Percentiles rank a stretch among this genome's conserved stretches.
Evolutionary conservation across 2,797 vertebrate genomes (phyloP).

Genomic region (Huso huso): DNA sequence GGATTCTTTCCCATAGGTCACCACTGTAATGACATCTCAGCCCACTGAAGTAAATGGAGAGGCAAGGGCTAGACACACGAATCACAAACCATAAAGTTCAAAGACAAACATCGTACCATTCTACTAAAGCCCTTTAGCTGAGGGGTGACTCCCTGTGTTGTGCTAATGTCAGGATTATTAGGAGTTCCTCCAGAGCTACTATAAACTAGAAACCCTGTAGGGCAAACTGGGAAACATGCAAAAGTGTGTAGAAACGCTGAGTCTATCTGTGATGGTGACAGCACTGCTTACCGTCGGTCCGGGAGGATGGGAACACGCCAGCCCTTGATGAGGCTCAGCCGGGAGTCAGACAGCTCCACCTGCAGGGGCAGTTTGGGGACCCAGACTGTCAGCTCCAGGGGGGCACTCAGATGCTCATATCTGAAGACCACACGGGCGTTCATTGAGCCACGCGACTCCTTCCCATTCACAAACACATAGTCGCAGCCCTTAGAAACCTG

Average conservation of each 20-base stretch:
- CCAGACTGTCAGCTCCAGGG: slow-evolving; percentile 93
- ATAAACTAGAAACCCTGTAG: slow-evolving; percentile 23
- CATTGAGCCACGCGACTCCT: slow-evolving; percentile 91
- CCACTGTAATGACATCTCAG: too few relatives aligned
- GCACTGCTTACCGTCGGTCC: slow-evolving; percentile 70
- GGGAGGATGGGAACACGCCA: slow-evolving; percentile 96
- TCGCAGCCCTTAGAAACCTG: slow-evolving; percentile 96
- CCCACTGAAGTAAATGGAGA: too few relatives aligned
- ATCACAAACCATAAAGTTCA: slow-evolving; percentile 35
- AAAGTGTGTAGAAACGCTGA: slow-evolving; percentile 25
- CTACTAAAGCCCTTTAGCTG: slow-evolving; percentile 25
- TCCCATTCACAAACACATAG: slow-evolving; percentile 95
- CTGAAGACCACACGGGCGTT: slow-evolving; percentile 87
- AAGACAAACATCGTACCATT: slow-evolving; percentile 27
- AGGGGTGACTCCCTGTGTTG: slow-evolving; percentile 22
- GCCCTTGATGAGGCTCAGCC: slow-evolving; percentile 91
- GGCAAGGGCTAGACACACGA: not conserved
- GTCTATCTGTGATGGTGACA: not conserved
- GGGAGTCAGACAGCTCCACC: slow-evolving; percentile 81
- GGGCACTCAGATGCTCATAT: slow-evolving; percentile 84
- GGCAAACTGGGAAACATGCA: slow-evolving; percentile 37
- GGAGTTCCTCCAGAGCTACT: slow-evolving; percentile 29
- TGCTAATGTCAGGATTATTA: slow-evolving; percentile 18
- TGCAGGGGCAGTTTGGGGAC: slow-evolving; percentile 89
- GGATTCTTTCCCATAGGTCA: too few relatives aligned